phyloP scores from a whole-genome alignment of 37 sponge, comb jelly and placozoan species.

The Aphrocallistes beatrix region DNA sequence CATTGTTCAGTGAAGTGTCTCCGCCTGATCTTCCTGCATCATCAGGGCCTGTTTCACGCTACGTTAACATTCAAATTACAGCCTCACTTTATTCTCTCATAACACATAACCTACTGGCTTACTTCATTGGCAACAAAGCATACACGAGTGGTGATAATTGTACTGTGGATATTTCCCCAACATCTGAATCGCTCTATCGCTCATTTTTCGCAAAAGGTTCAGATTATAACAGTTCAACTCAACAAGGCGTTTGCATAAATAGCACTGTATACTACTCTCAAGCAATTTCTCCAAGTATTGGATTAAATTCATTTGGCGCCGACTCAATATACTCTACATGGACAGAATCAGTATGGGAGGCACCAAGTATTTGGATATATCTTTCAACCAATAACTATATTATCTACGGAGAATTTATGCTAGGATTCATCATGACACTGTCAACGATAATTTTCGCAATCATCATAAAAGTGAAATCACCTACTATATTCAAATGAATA shows the following conservation, averaged over 20 bases:
- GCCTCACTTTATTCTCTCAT: not conserved
- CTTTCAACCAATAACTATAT: not conserved
- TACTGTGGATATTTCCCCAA: not conserved
- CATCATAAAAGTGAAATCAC: not conserved
- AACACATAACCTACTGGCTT: not conserved
- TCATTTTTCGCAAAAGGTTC: not conserved
- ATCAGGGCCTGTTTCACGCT: not conserved
- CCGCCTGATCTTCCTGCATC: not conserved
- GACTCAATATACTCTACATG: not conserved
- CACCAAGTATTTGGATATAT: not conserved
- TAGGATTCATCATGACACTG: not conserved
- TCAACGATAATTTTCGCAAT: not conserved
- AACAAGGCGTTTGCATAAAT: not conserved
- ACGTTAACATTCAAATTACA: not conserved
- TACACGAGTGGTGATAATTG: not conserved
- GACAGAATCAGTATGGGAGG: not conserved
- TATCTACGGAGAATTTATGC: not conserved
- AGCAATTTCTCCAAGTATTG: slow-evolving; percentile 6
- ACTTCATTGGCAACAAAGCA: not conserved
- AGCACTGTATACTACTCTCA: not conserved
- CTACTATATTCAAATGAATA: not conserved
- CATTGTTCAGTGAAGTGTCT: not conserved
- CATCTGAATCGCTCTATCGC: not conserved
- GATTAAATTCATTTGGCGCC: not conserved
- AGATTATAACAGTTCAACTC: not conserved